Evolutionary conservation across 2,113 vertebrate species (phyloP).

Genomic region (Romanogobio albipinnatus): DNA sequence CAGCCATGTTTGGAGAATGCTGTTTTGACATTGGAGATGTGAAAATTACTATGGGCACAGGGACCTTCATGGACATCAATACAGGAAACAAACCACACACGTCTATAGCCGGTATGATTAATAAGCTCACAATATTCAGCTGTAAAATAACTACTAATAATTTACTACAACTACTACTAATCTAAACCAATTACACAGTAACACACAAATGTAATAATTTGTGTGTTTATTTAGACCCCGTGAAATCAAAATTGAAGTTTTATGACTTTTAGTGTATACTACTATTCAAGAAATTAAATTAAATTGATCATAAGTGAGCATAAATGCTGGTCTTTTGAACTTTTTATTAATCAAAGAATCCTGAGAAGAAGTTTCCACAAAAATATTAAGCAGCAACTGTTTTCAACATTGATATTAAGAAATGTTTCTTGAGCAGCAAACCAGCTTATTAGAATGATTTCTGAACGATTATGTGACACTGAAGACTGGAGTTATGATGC

Average conservation of each 20-base stretch:
- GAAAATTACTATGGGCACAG: constrained; percentile 97
- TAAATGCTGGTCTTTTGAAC: not conserved
- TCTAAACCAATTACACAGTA: not conserved
- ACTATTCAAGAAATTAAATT: not conserved
- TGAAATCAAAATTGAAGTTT: not conserved
- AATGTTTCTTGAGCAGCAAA: not conserved
- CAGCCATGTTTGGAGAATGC: constrained; percentile 97
- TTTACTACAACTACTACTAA: not conserved
- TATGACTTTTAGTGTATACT: not conserved
- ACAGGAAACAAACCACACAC: constrained; percentile 85
- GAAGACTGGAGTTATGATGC: not conserved
- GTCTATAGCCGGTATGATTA: constrained; percentile 75
- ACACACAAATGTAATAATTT: too few species aligned
- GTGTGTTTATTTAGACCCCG: not conserved
- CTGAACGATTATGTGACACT: not conserved
- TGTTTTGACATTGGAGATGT: constrained; percentile 91
- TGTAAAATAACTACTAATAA: not conserved
- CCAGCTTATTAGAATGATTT: not conserved
- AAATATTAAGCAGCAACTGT: not conserved
- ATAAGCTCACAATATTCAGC: not conserved
- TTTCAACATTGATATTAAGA: not conserved
- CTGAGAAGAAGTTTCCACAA: not conserved
- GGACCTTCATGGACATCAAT: constrained; percentile 94
- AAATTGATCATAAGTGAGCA: not conserved
- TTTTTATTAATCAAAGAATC: not conserved